A percentile compares a stretch with the other conserved stretches of the same genome.
These are phyloP conservation scores for Proctacanthus coquilletti DNA, from an alignment of 1,140 invertebrate species.

Conservation along the genomic window DNA sequence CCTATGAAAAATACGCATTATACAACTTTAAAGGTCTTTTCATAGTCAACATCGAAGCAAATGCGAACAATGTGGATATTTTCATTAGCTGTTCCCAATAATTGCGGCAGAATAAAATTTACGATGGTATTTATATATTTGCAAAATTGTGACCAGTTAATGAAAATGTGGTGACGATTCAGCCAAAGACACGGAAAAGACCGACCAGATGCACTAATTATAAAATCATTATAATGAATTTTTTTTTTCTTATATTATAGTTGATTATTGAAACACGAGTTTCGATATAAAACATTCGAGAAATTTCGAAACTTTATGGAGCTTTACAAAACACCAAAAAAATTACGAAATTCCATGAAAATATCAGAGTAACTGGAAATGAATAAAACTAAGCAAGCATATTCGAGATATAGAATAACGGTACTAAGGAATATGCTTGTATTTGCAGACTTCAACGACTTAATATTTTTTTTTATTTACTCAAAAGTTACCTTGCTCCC, in stretches of 20 bases:
- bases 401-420: not conserved
- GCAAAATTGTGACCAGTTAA: conserved; percentile 1
- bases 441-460: not conserved
- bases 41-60: too few relatives aligned
- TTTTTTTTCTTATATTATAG: too few relatives aligned
- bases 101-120: not conserved
- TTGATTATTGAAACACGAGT: too few relatives aligned
- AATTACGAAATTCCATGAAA: too few relatives aligned
- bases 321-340: too few relatives aligned
- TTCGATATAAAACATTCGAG: too few relatives aligned
- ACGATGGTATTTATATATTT: not conserved
- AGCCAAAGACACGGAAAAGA: conserved; percentile 30
- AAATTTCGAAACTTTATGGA: too few relatives aligned
- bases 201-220: conserved; percentile 28
- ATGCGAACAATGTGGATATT: too few relatives aligned
- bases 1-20: too few relatives aligned
- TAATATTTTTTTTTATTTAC: not conserved
- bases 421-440: not conserved
- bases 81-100: not conserved
- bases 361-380: too few relatives aligned
- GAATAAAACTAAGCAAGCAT: conserved; percentile 1
- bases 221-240: too few relatives aligned
- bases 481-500: not conserved
- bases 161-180: conserved; percentile 8
- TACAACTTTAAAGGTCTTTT: too few relatives aligned